Conservation (phyloP, 2,888 invertebrate species). For the Choristoneura rosaceana region DNA sequence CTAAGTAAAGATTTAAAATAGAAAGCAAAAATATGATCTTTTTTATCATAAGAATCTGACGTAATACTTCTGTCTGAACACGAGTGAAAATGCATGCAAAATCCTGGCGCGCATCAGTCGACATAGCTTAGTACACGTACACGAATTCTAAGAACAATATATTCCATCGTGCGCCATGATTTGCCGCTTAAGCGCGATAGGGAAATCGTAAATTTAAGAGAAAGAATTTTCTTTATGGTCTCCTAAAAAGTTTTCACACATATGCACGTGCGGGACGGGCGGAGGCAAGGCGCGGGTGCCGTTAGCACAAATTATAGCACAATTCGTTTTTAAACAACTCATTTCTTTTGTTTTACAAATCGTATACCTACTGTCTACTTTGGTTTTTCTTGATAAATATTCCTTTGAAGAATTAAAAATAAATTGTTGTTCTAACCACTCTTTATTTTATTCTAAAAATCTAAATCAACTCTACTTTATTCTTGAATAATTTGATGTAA, state of each 20-base stretch:
- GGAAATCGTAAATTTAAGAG: constrained; percentile 79
- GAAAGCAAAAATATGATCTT: neutral
- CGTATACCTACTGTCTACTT: constrained; percentile 65
- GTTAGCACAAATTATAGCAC: constrained; percentile 76
- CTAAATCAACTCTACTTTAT: neutral
- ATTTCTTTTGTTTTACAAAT: constrained; percentile 72
- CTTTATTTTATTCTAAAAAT: no score
- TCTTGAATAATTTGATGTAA: no score
- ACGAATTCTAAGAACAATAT: constrained; percentile 66
- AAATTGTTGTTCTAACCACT: constrained; percentile 4
- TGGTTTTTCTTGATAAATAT: constrained; percentile 49
- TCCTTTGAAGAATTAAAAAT: constrained; percentile 11
- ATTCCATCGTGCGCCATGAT: constrained; percentile 78
- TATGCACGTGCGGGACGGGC: constrained; percentile 66
- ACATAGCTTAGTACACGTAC: constrained; percentile 55
- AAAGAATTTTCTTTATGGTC: constrained; percentile 79
- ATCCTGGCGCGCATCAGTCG: constrained; percentile 42
- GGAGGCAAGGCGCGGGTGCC: constrained; percentile 67
- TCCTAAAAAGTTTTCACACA: constrained; percentile 74
- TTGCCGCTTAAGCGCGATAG: constrained; percentile 80
- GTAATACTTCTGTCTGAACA: constrained; percentile 6
- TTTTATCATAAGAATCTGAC: neutral
- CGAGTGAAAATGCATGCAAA: constrained; percentile 40
- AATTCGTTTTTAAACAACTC: constrained; percentile 73
- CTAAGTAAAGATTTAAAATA: neutral